Evolutionary conservation across 2,888 invertebrate genomes (phyloP).

Genomic region (Drosophila eohydei): DNA sequence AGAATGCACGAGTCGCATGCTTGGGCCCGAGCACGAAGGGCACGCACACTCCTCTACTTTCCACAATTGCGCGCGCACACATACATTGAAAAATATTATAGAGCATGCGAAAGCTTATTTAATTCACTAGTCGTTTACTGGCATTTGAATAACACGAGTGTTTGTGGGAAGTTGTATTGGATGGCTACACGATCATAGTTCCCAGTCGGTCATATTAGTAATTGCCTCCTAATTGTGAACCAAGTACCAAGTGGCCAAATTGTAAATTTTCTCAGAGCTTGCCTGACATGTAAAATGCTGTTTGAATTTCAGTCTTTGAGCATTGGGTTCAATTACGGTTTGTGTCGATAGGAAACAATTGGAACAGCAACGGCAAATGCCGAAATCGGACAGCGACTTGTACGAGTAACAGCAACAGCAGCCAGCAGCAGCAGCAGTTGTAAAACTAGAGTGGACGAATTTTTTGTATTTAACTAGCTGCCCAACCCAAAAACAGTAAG

Average conservation of each 20-base stretch:
- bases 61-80: constrained; percentile 55
- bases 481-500: constrained; percentile 24
- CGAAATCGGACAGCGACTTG: background rate
- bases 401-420: constrained; percentile 9
- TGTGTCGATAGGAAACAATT: background rate
- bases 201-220: constrained; percentile 20
- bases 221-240: constrained; percentile 17
- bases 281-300: constrained; percentile 3
- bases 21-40: constrained; percentile 20
- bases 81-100: constrained; percentile 28
- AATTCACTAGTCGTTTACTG: constrained; percentile 38
- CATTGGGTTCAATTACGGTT: background rate
- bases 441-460: background rate
- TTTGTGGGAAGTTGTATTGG: constrained; percentile 22
- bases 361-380: constrained; percentile 14
- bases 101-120: constrained; percentile 42
- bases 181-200: constrained; percentile 15
- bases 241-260: constrained; percentile 11
- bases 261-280: background rate
- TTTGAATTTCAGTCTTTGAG: background rate
- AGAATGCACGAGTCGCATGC: background rate
- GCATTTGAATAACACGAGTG: constrained; percentile 39
- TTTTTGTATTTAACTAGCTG: constrained; percentile 9
- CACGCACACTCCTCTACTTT: constrained; percentile 32
- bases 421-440: background rate